Evolutionary conservation across 1,140 invertebrate genomes (phyloP).

Genomic region (Lithobius niger): DNA sequence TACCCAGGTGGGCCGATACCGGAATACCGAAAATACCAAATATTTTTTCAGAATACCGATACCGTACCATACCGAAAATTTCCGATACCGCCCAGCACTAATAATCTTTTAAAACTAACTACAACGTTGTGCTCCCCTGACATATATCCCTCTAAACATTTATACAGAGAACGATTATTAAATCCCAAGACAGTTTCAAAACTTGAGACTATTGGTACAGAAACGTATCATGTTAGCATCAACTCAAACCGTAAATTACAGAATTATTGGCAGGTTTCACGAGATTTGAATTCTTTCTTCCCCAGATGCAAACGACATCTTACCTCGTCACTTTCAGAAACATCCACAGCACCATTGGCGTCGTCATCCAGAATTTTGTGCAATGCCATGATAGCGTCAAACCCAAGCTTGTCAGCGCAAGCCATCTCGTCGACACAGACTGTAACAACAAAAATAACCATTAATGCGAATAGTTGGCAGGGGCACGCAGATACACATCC

Average conservation of each 20-base stretch:
- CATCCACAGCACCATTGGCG: constrained; percentile 84
- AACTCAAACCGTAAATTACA: constrained; percentile 10
- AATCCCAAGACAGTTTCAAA: background rate
- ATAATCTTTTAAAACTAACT: too few species aligned
- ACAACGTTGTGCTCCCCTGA: too few species aligned
- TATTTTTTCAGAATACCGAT: too few species aligned
- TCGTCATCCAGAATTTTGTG: constrained; percentile 87
- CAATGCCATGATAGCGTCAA: constrained; percentile 74
- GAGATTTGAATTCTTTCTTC: background rate
- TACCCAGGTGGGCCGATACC: too few species aligned
- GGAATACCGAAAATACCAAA: too few species aligned
- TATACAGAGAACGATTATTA: background rate
- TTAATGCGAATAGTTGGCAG: too few species aligned
- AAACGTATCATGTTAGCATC: background rate
- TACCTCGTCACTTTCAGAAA: constrained; percentile 89
- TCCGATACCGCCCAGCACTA: too few species aligned
- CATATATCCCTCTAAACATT: too few species aligned
- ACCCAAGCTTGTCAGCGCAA: constrained; percentile 52
- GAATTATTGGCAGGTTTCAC: background rate
- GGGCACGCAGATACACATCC: too few species aligned
- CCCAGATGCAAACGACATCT: constrained; percentile 25
- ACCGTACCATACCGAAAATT: too few species aligned
- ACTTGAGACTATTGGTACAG: background rate
- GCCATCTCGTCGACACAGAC: constrained; percentile 17
- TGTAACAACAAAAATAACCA: constrained; percentile 6